Percentiles rank a stretch among this genome's conserved stretches.
These are phyloP conservation scores for Coecobrya sp. DNA, from an alignment of 2,888 invertebrate genomes.

Conservation along the genomic window DNA sequence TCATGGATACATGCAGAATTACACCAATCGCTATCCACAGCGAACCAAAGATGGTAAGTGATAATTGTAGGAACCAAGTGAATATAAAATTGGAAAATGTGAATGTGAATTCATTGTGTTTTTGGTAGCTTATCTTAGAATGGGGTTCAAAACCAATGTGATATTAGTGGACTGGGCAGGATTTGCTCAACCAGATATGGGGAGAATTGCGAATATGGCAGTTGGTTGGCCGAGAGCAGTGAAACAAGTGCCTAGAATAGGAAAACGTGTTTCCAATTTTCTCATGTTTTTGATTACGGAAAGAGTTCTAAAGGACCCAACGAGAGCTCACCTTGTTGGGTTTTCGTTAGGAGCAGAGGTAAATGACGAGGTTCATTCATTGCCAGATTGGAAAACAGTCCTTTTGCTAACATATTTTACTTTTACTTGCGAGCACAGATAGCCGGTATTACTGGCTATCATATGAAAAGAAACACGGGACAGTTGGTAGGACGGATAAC, in stretches of 20 bases:
- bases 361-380: neutral
- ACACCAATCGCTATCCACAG: conserved; percentile 81
- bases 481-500: conserved; percentile 80
- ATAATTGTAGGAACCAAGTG: no score
- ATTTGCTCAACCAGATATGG: conserved; percentile 77
- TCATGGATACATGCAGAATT: conserved; percentile 84
- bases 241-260: conserved; percentile 75
- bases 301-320: conserved; percentile 80
- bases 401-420: neutral
- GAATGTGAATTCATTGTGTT: neutral
- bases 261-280: conserved; percentile 79
- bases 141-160: conserved; percentile 81
- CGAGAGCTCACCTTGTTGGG: conserved; percentile 78
- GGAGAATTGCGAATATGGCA: conserved; percentile 80
- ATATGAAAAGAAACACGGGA: conserved; percentile 81
- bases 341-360: conserved; percentile 82
- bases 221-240: conserved; percentile 80
- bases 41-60: conserved; percentile 82
- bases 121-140: conserved; percentile 78
- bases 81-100: no score
- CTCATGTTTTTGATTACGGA: conserved; percentile 82
- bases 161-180: conserved; percentile 82
- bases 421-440: conserved; percentile 23
- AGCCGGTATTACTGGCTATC: conserved; percentile 80
- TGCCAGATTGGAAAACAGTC: neutral